A percentile compares a stretch with the other conserved stretches of the same genome.
These are phyloP conservation scores for Trididemnum clinides DNA, from an alignment of 23 tunicate species.

Conservation along the genomic window DNA sequence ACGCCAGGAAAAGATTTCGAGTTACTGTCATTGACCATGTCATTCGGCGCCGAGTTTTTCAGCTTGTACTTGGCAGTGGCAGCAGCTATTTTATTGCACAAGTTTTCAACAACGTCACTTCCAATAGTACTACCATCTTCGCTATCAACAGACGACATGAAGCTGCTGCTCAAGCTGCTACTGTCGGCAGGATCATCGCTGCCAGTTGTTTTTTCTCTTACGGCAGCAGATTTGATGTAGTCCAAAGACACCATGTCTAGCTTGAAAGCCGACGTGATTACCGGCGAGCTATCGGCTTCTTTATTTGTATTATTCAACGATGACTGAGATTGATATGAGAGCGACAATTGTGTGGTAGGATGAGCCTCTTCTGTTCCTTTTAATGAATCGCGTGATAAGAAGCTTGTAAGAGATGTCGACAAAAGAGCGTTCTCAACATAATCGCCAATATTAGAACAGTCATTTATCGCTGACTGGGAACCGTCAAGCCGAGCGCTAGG, in stretches of 20 bases:
- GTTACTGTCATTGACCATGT: too few species aligned
- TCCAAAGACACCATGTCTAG: constrained; percentile 53
- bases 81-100: constrained; percentile 50
- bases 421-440: constrained; percentile 59
- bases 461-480: background rate
- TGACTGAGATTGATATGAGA: constrained; percentile 58
- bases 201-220: background rate
- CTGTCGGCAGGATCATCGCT: constrained; percentile 11
- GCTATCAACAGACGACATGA: constrained; percentile 64
- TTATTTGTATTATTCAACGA: constrained; percentile 23
- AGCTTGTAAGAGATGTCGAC: constrained; percentile 9
- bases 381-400: background rate
- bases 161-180: constrained; percentile 63
- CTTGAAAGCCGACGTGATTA: constrained; percentile 2
- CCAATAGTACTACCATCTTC: constrained; percentile 68
- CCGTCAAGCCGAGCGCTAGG: too few species aligned
- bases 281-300: background rate
- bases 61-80: constrained; percentile 45
- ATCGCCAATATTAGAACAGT: constrained; percentile 46
- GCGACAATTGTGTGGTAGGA: constrained; percentile 7
- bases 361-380: background rate
- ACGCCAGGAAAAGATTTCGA: too few species aligned
- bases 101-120: constrained; percentile 67
- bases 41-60: too few species aligned
- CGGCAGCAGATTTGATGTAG: constrained; percentile 51